Percentiles rank a stretch among this genome's conserved stretches.
Conservation (phyloP, 37 sponge, comb jelly and placozoan species). For the Eunapius fragilis region DNA sequence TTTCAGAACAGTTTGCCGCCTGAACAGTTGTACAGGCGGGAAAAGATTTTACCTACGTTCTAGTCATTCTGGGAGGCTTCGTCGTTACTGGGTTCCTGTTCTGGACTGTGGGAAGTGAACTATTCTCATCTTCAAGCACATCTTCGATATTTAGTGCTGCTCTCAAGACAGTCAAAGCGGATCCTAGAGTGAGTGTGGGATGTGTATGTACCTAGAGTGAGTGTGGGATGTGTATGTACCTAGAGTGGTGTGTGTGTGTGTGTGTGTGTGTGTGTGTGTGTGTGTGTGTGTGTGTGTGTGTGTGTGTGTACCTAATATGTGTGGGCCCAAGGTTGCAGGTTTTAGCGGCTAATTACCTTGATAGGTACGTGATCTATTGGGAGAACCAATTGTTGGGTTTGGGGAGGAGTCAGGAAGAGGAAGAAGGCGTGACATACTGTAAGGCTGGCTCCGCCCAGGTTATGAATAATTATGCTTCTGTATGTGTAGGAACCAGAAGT, state of each 20-base stretch:
- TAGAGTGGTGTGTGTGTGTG: no score
- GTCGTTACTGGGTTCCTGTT: conserved; percentile 69
- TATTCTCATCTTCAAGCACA: conserved; percentile 68
- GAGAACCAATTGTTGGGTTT: conserved; percentile 78
- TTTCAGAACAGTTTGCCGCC: background rate
- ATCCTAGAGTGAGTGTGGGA: conserved; percentile 45
- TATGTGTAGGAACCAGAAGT: conserved; percentile 66
- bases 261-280: no score
- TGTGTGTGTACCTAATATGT: background rate
- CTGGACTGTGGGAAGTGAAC: conserved; percentile 73
- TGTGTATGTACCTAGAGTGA: background rate
- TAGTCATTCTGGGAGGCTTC: conserved; percentile 69
- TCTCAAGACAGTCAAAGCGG: conserved; percentile 62
- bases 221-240: background rate
- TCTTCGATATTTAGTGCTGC: conserved; percentile 62
- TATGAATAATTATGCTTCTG: background rate
- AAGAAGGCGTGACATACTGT: conserved; percentile 71
- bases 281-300: no score
- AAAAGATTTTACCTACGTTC: conserved; percentile 64
- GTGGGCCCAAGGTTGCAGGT: no score
- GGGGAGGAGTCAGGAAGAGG: conserved; percentile 77
- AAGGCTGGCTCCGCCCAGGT: background rate
- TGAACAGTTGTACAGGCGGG: conserved; percentile 76
- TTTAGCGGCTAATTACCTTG: conserved; percentile 7
- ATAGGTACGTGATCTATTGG: conserved; percentile 50